A percentile compares a stretch with the other conserved stretches of the same genome.
phyloP scores from a whole-genome alignment of 2,113 vertebrate species.

The Semicossyphus pulcher region DNA sequence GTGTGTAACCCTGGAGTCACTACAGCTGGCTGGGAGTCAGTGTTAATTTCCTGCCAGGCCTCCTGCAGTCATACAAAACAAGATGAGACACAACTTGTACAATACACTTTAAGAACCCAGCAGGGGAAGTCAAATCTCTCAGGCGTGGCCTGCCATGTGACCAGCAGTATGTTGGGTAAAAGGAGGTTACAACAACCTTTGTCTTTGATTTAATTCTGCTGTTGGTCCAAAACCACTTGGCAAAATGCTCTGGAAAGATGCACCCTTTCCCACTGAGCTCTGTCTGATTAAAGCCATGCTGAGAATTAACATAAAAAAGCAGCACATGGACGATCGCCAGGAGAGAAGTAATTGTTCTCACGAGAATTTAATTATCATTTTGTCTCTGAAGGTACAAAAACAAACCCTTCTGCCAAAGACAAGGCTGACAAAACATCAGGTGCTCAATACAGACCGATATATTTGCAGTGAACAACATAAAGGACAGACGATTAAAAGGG shows the following conservation, averaged over 20 bases:
- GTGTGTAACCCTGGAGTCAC: neutral
- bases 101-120: constrained; percentile 31
- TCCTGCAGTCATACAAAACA: constrained; percentile 30
- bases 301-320: constrained; percentile 38
- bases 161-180: neutral
- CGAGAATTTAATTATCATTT: too few relatives aligned
- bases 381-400: too few relatives aligned
- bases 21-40: constrained; percentile 3
- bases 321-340: neutral
- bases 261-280: constrained; percentile 26
- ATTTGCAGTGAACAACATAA: too few relatives aligned
- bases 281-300: constrained; percentile 40
- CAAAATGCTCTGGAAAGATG: constrained; percentile 35
- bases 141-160: constrained; percentile 21
- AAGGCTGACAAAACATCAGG: too few relatives aligned
- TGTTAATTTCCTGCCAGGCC: neutral
- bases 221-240: constrained; percentile 11
- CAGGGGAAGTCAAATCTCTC: constrained; percentile 23
- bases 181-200: constrained; percentile 23
- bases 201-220: constrained; percentile 23
- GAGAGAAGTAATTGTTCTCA: constrained; percentile 21
- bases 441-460: too few relatives aligned
- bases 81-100: constrained; percentile 31
- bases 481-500: too few relatives aligned
- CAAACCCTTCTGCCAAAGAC: too few relatives aligned